Evolutionary conservation across 1,140 invertebrate genomes (phyloP).

Genomic region (Drosophila sechellia): DNA sequence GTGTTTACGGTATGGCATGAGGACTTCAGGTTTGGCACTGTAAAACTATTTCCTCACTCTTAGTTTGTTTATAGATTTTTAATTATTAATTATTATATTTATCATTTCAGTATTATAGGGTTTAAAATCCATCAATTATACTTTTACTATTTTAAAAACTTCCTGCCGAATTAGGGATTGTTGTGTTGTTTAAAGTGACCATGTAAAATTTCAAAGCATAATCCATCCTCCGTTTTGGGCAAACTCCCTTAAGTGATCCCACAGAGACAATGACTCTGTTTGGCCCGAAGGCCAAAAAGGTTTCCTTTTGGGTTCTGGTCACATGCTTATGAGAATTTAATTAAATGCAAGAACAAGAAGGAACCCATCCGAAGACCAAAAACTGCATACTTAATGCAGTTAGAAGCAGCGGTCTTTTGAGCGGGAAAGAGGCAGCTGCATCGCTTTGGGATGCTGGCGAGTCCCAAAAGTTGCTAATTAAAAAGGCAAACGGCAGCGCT

Average conservation of each 20-base stretch:
- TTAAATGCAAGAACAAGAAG: slow-evolving; percentile 79
- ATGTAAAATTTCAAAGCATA: background rate
- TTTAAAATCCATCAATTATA: no score
- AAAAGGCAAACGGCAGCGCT: slow-evolving; percentile 74
- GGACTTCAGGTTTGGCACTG: no score
- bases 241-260: slow-evolving; percentile 34
- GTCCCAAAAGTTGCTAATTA: slow-evolving; percentile 82
- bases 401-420: slow-evolving; percentile 23
- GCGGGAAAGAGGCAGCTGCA: slow-evolving; percentile 17
- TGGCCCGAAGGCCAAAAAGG: slow-evolving; percentile 45
- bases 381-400: slow-evolving; percentile 75
- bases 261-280: slow-evolving; percentile 68
- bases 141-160: no score
- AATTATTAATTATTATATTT: background rate
- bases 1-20: no score
- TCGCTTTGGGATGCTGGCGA: slow-evolving; percentile 60
- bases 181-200: no score
- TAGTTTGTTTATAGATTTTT: no score
- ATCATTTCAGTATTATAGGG: no score
- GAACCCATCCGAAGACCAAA: slow-evolving; percentile 44
- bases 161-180: no score
- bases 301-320: slow-evolving; percentile 45
- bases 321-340: slow-evolving; percentile 83
- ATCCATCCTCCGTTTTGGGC: background rate
- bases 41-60: background rate